Evolutionary conservation across 2,797 vertebrate genomes (phyloP), one percentile per base, ranked within the genome.

Genomic region (Echiichthys vipera): DNA sequence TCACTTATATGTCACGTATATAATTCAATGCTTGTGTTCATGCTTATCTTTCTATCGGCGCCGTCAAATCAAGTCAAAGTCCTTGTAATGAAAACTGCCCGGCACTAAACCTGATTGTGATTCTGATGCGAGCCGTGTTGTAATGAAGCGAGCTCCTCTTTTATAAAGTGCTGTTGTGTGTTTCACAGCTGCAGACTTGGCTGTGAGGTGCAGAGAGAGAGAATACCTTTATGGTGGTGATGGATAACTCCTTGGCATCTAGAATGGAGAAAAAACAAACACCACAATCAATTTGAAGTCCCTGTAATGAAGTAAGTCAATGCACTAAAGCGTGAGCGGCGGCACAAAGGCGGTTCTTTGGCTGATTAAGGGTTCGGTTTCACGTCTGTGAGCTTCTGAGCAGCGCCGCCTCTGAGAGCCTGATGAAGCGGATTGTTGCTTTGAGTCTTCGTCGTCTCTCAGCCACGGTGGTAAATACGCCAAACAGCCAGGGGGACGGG

Each of bases 221-320:
- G 32, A 76, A 59, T 91, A 92, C 92, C 92, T 89, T 84, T 82
- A 93, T 92, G 11, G 92, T 91, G 53, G 92, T 92, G 89, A 93
- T 84, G 67, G 86, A 85, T 74, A 93, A 75, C 54, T 87, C 86
- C 63, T 81, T 88, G 78, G 84, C 80, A 84, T 84, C 92, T 89
- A 57, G 51, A 90, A 77, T 3, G 29, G 56, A 40, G 30, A 59
- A 57, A 20, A 40, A 76, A 54, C 27, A 79, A 84, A 18, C 8
- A 58, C 5, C 39, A 71, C 27, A 53, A 27, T 86, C 29, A 71
- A 83, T 77, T 62, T 25, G 51, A n/a, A 11, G 65, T 30, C 53
- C 46, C 57, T 58, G 25, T 39, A 39, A 58, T 37, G 40, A 76
- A 74, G 50, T 22, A 61, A 70, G 64, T 78, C 32, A 58, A 51